Conservation (phyloP, 2,797 vertebrate species). For the Sitta carolinensis region DNA sequence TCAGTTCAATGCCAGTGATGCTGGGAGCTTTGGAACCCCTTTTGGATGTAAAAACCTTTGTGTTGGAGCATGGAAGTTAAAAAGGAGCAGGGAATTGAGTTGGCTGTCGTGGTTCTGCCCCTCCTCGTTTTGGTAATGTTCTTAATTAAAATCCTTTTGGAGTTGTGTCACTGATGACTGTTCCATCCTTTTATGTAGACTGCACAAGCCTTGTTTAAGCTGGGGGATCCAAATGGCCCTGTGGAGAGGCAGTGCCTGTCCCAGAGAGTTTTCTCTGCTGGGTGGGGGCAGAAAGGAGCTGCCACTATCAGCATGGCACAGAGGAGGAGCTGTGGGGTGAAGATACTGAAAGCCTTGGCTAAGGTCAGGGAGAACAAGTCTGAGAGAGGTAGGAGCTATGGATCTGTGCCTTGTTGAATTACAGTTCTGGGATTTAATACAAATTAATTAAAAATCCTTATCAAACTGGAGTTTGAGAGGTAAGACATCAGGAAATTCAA, state of each 20-base stretch:
- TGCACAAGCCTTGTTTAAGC: background rate
- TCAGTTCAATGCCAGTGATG: background rate
- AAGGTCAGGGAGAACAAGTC: background rate
- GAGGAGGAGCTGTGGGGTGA: background rate
- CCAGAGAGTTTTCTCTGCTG: background rate
- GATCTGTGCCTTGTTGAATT: background rate
- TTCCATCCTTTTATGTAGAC: background rate
- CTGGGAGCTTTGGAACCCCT: background rate
- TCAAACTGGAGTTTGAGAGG: background rate
- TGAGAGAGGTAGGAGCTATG: background rate
- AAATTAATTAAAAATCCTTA: background rate
- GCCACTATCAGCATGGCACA: background rate
- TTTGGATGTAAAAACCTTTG: background rate
- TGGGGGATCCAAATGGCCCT: background rate
- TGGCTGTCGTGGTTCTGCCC: background rate
- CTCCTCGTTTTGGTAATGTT: background rate
- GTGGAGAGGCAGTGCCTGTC: background rate
- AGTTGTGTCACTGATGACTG: slow-evolving; percentile 23
- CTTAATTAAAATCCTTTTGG: slow-evolving; percentile 53
- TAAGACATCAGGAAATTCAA: background rate
- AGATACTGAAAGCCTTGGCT: background rate
- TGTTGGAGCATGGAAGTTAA: background rate
- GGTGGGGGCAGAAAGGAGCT: background rate
- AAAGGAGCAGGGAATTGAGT: background rate
- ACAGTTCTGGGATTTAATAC: background rate